A percentile compares a stretch with the other conserved stretches of the same genome.
Conservation (phyloP, 2,797 vertebrate species). For the Sarcophilus harrisii region DNA sequence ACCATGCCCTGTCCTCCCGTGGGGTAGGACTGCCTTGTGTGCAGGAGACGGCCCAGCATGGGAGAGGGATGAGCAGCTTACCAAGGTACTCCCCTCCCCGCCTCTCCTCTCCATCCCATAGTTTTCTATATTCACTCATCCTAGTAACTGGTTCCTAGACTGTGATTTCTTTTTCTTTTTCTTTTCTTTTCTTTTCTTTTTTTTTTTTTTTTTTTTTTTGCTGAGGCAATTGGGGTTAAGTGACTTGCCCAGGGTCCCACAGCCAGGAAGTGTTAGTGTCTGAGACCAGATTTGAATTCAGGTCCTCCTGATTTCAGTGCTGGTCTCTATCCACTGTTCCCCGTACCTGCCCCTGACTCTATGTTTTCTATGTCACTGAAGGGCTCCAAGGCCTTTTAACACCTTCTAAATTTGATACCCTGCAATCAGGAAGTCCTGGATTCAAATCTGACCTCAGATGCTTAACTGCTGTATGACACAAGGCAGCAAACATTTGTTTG, state of each 20-base stretch:
- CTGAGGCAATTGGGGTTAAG: too few species aligned
- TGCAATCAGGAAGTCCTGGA: not conserved
- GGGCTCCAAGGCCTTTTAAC: not conserved
- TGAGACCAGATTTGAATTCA: too few species aligned
- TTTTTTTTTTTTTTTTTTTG: too few species aligned
- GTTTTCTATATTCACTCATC: not conserved
- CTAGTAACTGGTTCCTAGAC: not conserved
- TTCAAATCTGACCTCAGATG: not conserved
- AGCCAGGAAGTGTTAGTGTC: too few species aligned
- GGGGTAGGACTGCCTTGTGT: not conserved
- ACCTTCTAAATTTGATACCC: not conserved
- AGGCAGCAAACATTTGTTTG: not conserved
- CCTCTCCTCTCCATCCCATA: not conserved
- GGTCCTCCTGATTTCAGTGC: too few species aligned
- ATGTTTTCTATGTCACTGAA: not conserved
- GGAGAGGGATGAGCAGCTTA: not conserved
- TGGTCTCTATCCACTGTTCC: too few species aligned
- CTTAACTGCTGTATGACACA: not conserved
- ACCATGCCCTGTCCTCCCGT: not conserved
- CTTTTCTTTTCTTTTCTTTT: too few species aligned
- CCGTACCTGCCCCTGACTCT: not conserved
- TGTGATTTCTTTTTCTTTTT: too few species aligned
- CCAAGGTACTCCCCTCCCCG: not conserved
- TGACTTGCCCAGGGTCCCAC: too few species aligned
- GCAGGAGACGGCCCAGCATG: not conserved